phyloP scores from a whole-genome alignment of 2,113 vertebrate genomes.

The Hiodon alosoides region DNA sequence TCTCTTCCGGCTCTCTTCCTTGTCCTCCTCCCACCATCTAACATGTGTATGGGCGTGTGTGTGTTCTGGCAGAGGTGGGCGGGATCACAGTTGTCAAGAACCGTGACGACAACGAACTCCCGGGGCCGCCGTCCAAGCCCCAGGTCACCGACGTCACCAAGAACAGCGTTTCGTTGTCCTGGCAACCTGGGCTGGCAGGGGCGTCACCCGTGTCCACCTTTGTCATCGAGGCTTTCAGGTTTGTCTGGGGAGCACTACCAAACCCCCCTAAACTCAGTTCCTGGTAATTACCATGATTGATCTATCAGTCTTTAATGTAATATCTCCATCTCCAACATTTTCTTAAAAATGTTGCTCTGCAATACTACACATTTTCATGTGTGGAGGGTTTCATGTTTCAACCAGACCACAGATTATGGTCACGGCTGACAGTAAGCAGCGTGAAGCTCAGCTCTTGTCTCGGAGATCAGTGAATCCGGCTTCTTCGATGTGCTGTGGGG shows the following conservation, averaged over 20 bases:
- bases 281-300: too few relatives aligned
- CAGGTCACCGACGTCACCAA: constrained; percentile 97
- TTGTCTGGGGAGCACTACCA: constrained; percentile 25
- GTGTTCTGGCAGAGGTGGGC: constrained; percentile 65
- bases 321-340: too few relatives aligned
- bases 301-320: too few relatives aligned
- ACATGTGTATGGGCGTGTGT: constrained; percentile 14
- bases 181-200: constrained; percentile 81
- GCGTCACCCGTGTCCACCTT: constrained; percentile 78
- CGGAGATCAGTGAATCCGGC: too few relatives aligned
- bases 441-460: too few relatives aligned
- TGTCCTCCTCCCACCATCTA: neutral
- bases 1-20: neutral
- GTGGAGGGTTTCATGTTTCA: too few relatives aligned
- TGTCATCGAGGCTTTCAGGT: constrained; percentile 99
- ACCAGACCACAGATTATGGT: too few relatives aligned
- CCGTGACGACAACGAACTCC: constrained; percentile 82
- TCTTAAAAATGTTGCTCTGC: too few relatives aligned
- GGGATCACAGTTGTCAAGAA: constrained; percentile 73
- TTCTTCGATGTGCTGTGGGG: too few relatives aligned
- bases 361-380: too few relatives aligned
- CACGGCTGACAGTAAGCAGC: too few relatives aligned
- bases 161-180: constrained; percentile 93
- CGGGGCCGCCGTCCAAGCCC: constrained; percentile 91
- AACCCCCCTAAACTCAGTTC: too few relatives aligned